Conservation (phyloP, 2,797 vertebrate species). For the Acanthornis magna region DNA sequence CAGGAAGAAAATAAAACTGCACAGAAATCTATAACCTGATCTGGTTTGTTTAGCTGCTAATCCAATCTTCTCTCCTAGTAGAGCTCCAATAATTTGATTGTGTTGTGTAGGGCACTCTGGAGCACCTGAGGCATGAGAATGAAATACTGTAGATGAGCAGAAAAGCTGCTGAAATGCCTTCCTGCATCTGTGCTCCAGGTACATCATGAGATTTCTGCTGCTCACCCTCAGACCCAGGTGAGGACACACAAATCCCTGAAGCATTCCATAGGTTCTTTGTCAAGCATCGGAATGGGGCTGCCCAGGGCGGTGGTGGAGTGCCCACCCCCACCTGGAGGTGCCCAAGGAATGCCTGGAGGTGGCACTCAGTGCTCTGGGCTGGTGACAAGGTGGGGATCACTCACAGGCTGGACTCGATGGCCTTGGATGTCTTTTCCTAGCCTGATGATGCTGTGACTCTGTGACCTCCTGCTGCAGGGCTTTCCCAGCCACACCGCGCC, state of each 20-base stretch:
- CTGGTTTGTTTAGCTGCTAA: constrained; percentile 15
- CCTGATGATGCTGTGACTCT: background rate
- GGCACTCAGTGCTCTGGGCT: background rate
- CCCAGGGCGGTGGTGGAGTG: background rate
- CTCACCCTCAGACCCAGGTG: background rate
- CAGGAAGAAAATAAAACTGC: constrained; percentile 5
- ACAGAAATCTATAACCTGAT: background rate
- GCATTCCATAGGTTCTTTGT: background rate
- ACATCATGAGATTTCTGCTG: background rate
- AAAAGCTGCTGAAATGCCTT: background rate
- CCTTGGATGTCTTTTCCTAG: background rate
- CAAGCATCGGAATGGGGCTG: background rate
- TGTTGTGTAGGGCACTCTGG: background rate
- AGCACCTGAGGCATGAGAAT: constrained; percentile 17
- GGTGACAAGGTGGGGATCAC: background rate
- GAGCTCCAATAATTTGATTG: constrained; percentile 30
- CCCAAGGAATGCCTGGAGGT: background rate
- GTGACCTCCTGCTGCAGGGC: background rate
- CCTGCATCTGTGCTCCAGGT: background rate
- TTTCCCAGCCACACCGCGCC: background rate
- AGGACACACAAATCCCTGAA: background rate
- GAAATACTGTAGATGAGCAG: background rate
- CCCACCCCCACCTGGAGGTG: background rate
- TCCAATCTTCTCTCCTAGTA: constrained; percentile 18
- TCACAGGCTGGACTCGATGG: background rate